phyloP scores from a whole-genome alignment of 1,140 invertebrate genomes.

The Phymorhynchus buccinoides region DNA sequence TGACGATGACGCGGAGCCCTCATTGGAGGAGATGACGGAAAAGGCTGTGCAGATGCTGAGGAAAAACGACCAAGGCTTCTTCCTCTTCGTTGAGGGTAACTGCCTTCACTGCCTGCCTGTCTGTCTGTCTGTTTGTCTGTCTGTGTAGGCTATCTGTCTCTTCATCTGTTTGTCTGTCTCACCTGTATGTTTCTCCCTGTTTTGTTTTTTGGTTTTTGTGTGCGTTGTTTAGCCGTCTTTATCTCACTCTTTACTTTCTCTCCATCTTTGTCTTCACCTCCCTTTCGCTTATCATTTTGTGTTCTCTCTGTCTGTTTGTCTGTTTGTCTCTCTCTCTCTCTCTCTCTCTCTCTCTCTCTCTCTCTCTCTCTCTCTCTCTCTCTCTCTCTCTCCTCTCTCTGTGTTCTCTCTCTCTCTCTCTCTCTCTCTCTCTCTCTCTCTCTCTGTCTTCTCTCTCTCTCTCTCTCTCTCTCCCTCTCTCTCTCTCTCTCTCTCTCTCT shows the following conservation, averaged over 20 bases:
- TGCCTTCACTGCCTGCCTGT: background rate
- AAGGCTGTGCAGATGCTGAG: conserved; percentile 87
- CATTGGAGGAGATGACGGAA: conserved; percentile 88
- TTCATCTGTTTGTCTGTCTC: background rate
- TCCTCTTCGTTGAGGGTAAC: conserved; percentile 90
- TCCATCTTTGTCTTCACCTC: background rate
- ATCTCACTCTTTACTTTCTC: background rate
- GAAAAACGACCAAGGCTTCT: conserved; percentile 86
- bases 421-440: background rate
- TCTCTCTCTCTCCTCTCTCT: background rate
- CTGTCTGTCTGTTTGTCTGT: too few relatives aligned
- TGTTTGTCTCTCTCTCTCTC: background rate
- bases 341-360: background rate
- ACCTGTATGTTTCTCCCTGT: background rate
- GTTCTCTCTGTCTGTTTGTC: background rate
- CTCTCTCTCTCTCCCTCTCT: background rate
- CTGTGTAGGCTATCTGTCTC: background rate
- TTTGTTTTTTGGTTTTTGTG: background rate
- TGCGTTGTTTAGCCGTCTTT: too few relatives aligned
- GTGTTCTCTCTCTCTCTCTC: background rate
- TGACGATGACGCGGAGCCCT: conserved; percentile 74
- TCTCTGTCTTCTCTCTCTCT: background rate
- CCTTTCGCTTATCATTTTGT: too few relatives aligned
- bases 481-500: background rate
- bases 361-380: background rate